Percentiles rank a stretch among this genome's conserved stretches.
Evolutionary conservation across 2,888 invertebrate species (phyloP).

Genomic region (Ophioninae sp.): DNA sequence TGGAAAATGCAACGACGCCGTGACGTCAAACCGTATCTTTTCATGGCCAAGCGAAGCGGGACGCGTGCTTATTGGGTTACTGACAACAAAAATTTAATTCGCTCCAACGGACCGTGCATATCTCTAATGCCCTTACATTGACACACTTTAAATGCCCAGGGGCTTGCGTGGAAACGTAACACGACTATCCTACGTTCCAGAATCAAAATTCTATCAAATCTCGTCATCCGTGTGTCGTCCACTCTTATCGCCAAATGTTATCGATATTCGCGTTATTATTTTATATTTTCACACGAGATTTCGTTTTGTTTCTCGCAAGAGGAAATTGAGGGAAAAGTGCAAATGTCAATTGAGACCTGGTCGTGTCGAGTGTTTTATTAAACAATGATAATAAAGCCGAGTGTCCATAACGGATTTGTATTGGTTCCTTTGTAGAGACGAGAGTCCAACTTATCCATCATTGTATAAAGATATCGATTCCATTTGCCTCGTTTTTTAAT

Average conservation of each 20-base stretch:
- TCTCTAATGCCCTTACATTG: conserved; percentile 13
- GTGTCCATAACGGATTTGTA: not conserved
- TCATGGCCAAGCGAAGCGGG: conserved; percentile 26
- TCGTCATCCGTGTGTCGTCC: not conserved
- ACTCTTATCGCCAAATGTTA: conserved; percentile 14
- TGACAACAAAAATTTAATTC: conserved; percentile 6
- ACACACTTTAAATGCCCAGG: conserved; percentile 13
- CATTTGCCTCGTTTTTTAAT: not conserved
- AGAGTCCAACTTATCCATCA: not conserved
- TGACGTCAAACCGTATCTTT: conserved; percentile 17
- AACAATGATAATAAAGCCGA: not conserved
- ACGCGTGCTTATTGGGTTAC: conserved; percentile 7
- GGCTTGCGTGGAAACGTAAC: conserved; percentile 26
- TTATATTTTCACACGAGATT: not conserved
- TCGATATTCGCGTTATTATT: not conserved
- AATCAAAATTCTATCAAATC: conserved; percentile 17
- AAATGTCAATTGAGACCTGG: not conserved
- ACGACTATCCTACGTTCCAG: conserved; percentile 14
- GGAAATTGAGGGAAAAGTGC: not conserved
- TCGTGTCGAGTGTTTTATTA: not conserved
- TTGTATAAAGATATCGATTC: conserved; percentile 14
- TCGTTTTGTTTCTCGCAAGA: not conserved
- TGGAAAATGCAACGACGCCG: conserved; percentile 9
- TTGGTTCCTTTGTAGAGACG: not conserved
- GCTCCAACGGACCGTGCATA: conserved; percentile 35